Percentiles rank a stretch among this genome's conserved stretches.
Conservation (phyloP, 1,140 invertebrate species). For the Temnothorax longispinosus region DNA sequence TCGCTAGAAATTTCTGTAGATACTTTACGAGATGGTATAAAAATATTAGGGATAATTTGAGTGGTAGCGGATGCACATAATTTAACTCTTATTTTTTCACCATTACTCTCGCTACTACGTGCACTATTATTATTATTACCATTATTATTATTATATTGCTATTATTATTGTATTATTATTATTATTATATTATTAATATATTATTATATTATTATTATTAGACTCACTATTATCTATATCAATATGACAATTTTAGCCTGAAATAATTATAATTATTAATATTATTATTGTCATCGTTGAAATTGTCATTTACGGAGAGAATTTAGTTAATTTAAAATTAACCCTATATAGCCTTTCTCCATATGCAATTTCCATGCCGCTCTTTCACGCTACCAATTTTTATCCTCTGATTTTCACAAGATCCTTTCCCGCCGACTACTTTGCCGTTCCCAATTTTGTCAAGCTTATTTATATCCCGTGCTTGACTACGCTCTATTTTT, state of each 20-base stretch:
- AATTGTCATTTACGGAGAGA: constrained; percentile 45
- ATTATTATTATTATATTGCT: constrained; percentile 69
- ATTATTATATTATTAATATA: constrained; percentile 66
- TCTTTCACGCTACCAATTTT: constrained; percentile 18
- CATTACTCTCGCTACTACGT: constrained; percentile 71
- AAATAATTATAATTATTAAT: constrained; percentile 66
- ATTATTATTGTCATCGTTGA: constrained; percentile 60
- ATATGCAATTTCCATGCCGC: constrained; percentile 19
- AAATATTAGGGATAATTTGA: constrained; percentile 59
- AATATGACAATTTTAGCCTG: constrained; percentile 54
- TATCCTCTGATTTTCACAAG: neutral
- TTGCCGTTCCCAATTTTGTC: neutral
- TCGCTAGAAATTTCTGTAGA: constrained; percentile 66
- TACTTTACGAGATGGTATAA: constrained; percentile 55
- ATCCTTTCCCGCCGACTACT: neutral
- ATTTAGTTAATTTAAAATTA: constrained; percentile 61
- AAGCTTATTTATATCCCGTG: constrained; percentile 21
- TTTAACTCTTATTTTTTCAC: constrained; percentile 60
- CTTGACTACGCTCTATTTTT: constrained; percentile 53
- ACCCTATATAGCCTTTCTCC: neutral
- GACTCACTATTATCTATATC: constrained; percentile 65
- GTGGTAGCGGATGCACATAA: constrained; percentile 71
- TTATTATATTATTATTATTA: constrained; percentile 71
- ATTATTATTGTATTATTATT: constrained; percentile 58
- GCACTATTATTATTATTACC: constrained; percentile 71